Percentiles rank a stretch among this genome's conserved stretches.
These are phyloP conservation scores for Puffinus mauretanicus DNA, from an alignment of 2,113 vertebrate species.

Conservation along the genomic window DNA sequence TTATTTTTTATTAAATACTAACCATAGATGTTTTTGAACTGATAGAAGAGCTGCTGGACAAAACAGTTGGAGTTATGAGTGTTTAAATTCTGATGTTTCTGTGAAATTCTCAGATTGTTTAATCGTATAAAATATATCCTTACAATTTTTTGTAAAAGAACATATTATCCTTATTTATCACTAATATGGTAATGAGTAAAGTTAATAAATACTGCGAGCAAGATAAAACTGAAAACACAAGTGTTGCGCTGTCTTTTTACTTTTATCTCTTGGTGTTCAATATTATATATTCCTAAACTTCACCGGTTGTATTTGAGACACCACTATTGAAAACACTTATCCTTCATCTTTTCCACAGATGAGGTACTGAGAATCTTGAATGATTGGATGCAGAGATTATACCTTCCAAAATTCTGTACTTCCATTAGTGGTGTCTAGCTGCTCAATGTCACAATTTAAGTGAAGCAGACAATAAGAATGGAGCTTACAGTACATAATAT, in stretches of 20 bases:
- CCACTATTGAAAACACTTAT: not conserved
- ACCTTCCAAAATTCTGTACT: not conserved
- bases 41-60: slow-evolving; percentile 46
- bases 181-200: slow-evolving; percentile 39
- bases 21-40: slow-evolving; percentile 34
- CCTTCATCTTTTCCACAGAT: not conserved
- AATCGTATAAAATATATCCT: slow-evolving; percentile 55
- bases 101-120: slow-evolving; percentile 77
- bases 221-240: slow-evolving; percentile 39
- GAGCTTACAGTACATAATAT: slow-evolving; percentile 41
- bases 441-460: not conserved
- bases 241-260: slow-evolving; percentile 43
- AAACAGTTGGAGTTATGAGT: slow-evolving; percentile 58
- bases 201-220: slow-evolving; percentile 71
- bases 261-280: slow-evolving; percentile 9
- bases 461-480: not conserved
- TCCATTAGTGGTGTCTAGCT: not conserved
- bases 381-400: not conserved
- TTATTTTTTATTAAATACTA: slow-evolving; percentile 51
- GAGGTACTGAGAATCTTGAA: not conserved
- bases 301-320: not conserved
- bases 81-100: slow-evolving; percentile 74
- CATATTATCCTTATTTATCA: slow-evolving; percentile 72
- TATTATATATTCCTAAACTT: slow-evolving; percentile 33
- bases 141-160: slow-evolving; percentile 73